Evolutionary conservation across 92 coral and sea anemone genomes (phyloP).

Genomic region (Umimayanthus kanabou): DNA sequence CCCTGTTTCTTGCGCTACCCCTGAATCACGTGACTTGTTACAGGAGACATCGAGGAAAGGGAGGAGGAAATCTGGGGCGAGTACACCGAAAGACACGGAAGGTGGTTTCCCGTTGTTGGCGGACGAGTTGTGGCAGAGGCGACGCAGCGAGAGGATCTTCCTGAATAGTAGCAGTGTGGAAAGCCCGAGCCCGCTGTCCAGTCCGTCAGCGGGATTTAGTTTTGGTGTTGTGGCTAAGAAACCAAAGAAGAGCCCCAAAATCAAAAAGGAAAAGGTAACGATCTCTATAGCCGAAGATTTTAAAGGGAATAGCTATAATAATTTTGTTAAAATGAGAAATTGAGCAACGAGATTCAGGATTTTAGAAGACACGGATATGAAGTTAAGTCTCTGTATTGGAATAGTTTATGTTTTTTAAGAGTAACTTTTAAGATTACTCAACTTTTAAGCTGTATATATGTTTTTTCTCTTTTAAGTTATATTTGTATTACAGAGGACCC

Average conservation of each 20-base stretch:
- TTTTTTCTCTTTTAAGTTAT: no score
- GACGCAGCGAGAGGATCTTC: slow-evolving; percentile 95
- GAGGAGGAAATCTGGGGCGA: slow-evolving; percentile 54
- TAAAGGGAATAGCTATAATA: not conserved
- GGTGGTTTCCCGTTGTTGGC: slow-evolving; percentile 61
- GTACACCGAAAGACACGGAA: slow-evolving; percentile 55
- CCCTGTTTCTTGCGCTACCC: not conserved
- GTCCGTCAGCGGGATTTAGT: slow-evolving; percentile 70
- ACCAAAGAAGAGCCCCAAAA: slow-evolving; percentile 55
- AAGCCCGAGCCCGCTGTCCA: slow-evolving; percentile 65
- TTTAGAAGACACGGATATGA: no score
- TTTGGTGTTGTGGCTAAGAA: slow-evolving; percentile 73
- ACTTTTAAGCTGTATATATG: no score
- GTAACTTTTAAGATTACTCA: no score
- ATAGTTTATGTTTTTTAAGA: no score
- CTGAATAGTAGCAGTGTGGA: slow-evolving; percentile 86
- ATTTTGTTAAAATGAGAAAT: no score
- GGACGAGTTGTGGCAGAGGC: slow-evolving; percentile 80
- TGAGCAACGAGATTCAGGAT: no score
- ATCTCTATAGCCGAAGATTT: not conserved
- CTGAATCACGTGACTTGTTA: slow-evolving; percentile 30
- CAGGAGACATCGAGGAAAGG: slow-evolving; percentile 57
- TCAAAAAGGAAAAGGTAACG: slow-evolving; percentile 45
- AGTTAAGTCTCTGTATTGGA: no score
- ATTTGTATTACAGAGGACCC: no score